These are phyloP conservation scores for Forbesichthys agassizii DNA, from an alignment of 2,113 vertebrate species.

Conservation along the genomic window DNA sequence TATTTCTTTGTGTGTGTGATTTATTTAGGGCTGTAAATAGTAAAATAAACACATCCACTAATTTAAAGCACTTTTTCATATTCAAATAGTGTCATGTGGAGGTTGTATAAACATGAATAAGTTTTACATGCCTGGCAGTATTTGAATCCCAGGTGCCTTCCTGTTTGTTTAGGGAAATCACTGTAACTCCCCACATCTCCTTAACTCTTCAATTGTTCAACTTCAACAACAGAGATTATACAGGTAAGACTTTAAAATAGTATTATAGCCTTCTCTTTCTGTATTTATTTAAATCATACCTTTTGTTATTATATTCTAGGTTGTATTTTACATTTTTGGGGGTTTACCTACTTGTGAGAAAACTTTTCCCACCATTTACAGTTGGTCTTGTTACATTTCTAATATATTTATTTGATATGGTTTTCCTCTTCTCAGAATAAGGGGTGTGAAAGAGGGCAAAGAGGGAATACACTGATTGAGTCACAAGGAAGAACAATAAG, in stretches of 20 bases:
- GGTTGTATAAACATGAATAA: slow-evolving; percentile 21
- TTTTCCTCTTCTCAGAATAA: slow-evolving; percentile 14
- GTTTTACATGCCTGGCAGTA: slow-evolving; percentile 25
- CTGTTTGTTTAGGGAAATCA: slow-evolving; percentile 80
- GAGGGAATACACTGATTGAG: slow-evolving; percentile 43
- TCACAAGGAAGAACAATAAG: slow-evolving; percentile 69
- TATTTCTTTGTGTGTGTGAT: too few species aligned
- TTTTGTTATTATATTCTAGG: neutral
- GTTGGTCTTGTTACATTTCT: slow-evolving; percentile 50
- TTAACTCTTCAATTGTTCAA: slow-evolving; percentile 40
- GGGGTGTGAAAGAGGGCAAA: slow-evolving; percentile 24
- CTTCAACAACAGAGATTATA: slow-evolving; percentile 42
- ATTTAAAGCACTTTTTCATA: slow-evolving; percentile 25
- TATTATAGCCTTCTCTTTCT: neutral
- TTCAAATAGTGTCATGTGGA: slow-evolving; percentile 70
- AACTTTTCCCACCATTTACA: slow-evolving; percentile 10
- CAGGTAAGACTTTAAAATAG: slow-evolving; percentile 51
- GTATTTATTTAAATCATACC: neutral
- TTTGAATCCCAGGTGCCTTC: slow-evolving; percentile 69
- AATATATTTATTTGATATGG: slow-evolving; percentile 9
- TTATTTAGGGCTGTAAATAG: too few species aligned
- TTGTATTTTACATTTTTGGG: slow-evolving; percentile 2
- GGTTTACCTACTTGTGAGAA: slow-evolving; percentile 8
- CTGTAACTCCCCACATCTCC: slow-evolving; percentile 46
- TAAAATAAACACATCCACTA: neutral